A percentile compares a stretch with the other conserved stretches of the same genome.
Evolutionary conservation across 2,888 invertebrate genomes (phyloP).

Genomic region (Xylophagus ater): DNA sequence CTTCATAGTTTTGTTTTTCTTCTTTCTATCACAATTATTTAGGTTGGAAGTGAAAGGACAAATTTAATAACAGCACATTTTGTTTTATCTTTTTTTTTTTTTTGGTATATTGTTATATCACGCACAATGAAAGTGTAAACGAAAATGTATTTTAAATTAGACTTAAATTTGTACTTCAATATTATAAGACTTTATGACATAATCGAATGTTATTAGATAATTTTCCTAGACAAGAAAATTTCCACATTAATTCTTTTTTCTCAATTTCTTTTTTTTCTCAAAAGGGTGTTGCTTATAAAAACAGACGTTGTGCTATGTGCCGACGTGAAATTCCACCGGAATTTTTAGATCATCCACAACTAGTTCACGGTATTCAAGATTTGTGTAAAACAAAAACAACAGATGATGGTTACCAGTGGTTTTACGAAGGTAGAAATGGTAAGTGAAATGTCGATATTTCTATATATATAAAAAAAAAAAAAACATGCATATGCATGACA

Average conservation of each 20-base stretch:
- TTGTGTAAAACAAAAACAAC: conserved; percentile 40
- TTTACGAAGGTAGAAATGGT: conserved; percentile 91
- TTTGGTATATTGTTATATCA: too few species aligned
- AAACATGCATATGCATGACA: conserved; percentile 10
- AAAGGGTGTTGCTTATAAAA: conserved; percentile 73
- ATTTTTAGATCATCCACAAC: conserved; percentile 73
- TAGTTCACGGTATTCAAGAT: conserved; percentile 49
- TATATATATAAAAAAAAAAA: conserved; percentile 16
- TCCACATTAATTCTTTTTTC: too few species aligned
- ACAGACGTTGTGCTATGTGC: conserved; percentile 86
- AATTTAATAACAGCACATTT: background rate
- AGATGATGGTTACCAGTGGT: conserved; percentile 80
- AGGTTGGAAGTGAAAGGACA: conserved; percentile 12
- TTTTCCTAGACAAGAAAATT: too few species aligned
- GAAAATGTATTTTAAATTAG: too few species aligned
- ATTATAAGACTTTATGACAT: too few species aligned
- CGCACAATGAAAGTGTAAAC: too few species aligned
- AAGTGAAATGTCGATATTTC: conserved; percentile 28
- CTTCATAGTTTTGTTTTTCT: too few species aligned
- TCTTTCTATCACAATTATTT: too few species aligned
- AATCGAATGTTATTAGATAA: too few species aligned
- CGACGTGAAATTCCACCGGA: conserved; percentile 80
- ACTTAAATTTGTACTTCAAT: too few species aligned
- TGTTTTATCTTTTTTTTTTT: too few species aligned
- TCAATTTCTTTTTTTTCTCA: too few species aligned